Base-by-base conservation (phyloP, 2,888 invertebrate genomes). In the Dryobotodes eremita region DNA sequence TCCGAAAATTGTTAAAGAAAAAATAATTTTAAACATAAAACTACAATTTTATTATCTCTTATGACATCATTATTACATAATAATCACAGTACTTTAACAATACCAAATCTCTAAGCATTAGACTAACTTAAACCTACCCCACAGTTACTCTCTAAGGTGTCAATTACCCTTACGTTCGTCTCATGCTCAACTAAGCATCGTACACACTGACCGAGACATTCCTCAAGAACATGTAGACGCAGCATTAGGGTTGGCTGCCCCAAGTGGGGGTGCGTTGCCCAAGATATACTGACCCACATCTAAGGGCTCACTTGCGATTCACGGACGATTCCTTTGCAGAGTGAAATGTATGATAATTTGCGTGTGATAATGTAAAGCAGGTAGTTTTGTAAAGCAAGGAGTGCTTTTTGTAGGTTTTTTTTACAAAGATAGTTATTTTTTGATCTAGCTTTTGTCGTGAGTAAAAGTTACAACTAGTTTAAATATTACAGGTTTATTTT, bases 251-350 rank as follows among this genome's bases (percentile, higher is more conserved):
- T 76, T 70, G 71, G 20, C 75, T 70, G 59, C 79, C 82, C 72
- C 57, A 61, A 64, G 72, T 31, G 61, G 53, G 75, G 84, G 86
- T 69, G 71, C 77, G 55, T 61, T 71, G 71, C 74, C 82, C 81
- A 88, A 89, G 89, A 82, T 79, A 82, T 42, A 87, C 80, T 88
- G 88, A 88, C 88, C 88, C 82, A 88, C 15, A 86, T 88, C 59
- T 76, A 75, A 75, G 80, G 77, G 64, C 36, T 77, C 59, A 65
- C 59, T 70, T 62, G 62, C 79, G 42, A 75, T 66, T 85, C 85
- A 76, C 66, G 77, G 80, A 70, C 79, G 77, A 55, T 50, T 13
- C 62, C 46, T 36, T 46, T 10, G 31, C 42, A n/a, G 11, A 11
- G 36, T 23, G 55, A 48, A 75, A 36, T 57, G 15, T 36, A 15